phyloP scores from a whole-genome alignment of 2,113 vertebrate genomes.

The Marcusenius ussheri region DNA sequence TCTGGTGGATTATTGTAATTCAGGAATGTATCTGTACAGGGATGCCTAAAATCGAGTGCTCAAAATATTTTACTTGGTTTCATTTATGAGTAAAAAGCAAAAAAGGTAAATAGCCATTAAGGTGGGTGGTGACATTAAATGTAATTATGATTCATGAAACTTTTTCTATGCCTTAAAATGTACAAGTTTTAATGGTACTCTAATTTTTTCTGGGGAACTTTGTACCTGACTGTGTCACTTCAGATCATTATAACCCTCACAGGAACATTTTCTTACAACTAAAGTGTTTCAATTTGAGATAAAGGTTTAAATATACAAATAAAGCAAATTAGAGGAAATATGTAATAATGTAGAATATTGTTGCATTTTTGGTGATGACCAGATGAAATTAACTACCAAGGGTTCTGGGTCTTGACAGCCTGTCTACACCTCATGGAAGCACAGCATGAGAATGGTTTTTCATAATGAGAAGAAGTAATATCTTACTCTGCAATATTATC shows the following conservation, averaged over 20 bases:
- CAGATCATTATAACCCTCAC: not conserved
- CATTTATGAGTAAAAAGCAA: not conserved
- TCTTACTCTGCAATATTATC: not conserved
- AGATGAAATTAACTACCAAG: not conserved
- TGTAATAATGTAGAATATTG: not conserved
- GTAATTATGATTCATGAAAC: not conserved
- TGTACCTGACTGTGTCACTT: not conserved
- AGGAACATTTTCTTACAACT: not conserved
- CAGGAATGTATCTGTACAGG: not conserved
- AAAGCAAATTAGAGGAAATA: not conserved
- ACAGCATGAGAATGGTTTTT: not conserved
- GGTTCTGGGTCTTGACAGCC: not conserved
- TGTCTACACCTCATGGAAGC: not conserved
- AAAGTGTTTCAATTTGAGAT: not conserved
- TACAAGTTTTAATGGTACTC: not conserved
- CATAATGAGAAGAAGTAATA: not conserved
- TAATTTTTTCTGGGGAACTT: not conserved
- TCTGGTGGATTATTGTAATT: not conserved
- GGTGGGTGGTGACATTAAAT: not conserved
- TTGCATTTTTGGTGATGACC: not conserved
- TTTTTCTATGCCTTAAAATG: not conserved
- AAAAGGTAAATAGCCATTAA: not conserved
- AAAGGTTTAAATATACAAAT: not conserved
- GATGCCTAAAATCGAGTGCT: not conserved
- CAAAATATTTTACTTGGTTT: not conserved